Evolutionary conservation across 2,113 vertebrate genomes (phyloP).

Genomic region (Gambusia holbrooki): DNA sequence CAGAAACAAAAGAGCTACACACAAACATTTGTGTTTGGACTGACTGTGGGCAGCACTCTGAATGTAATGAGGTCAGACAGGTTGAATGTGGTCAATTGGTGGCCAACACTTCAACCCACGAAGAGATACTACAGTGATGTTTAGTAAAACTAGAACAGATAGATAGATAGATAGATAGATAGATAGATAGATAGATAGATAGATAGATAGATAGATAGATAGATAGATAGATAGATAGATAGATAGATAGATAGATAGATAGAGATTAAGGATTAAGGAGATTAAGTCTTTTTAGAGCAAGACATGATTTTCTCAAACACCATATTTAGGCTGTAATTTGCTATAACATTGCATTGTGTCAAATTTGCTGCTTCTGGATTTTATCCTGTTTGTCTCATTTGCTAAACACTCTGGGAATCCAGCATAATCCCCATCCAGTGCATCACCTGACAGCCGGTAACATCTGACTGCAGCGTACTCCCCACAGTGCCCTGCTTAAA

Average conservation of each 20-base stretch:
- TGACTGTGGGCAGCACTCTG: conserved; percentile 22
- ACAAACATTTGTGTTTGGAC: conserved; percentile 22
- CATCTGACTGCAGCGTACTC: conserved; percentile 12
- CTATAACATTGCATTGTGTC: conserved; percentile 2
- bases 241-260: conserved; percentile 33
- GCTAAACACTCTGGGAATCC: conserved; percentile 37
- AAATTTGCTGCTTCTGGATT: conserved; percentile 8
- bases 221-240: conserved; percentile 36
- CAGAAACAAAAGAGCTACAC: conserved; percentile 28
- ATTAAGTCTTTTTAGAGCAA: conserved; percentile 14
- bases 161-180: conserved; percentile 12
- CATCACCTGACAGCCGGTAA: conserved; percentile 24
- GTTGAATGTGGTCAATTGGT: conserved; percentile 43
- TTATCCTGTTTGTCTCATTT: conserved; percentile 18
- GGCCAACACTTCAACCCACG: conserved; percentile 33
- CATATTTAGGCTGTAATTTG: conserved; percentile 12
- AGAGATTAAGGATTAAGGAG: conserved; percentile 27
- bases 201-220: conserved; percentile 29
- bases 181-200: conserved; percentile 20
- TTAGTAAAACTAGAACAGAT: neutral
- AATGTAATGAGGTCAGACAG: conserved; percentile 52
- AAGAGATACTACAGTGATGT: conserved; percentile 20
- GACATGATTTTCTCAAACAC: conserved; percentile 11
- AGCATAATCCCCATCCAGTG: conserved; percentile 27
- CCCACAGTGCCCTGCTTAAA: conserved; percentile 2